Conservation (phyloP, 2,888 invertebrate species). For the Caenorhabditis sp. region DNA sequence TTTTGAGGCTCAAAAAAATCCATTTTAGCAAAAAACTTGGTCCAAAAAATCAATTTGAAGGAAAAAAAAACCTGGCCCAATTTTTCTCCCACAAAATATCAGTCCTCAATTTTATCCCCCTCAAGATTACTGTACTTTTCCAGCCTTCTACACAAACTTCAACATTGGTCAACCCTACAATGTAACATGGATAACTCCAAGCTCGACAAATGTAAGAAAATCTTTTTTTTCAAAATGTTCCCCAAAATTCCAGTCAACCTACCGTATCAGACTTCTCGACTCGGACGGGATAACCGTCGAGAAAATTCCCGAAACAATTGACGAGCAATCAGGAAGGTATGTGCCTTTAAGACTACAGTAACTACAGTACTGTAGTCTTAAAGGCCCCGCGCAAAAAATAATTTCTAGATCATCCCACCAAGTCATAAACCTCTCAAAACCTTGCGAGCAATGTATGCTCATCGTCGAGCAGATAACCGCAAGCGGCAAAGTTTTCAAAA, state of each 20-base stretch:
- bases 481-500: slow-evolving; percentile 88
- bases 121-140: slow-evolving; percentile 12
- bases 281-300: slow-evolving; percentile 50
- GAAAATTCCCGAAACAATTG: slow-evolving; percentile 33
- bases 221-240: background rate
- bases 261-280: slow-evolving; percentile 54
- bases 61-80: no score
- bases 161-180: slow-evolving; percentile 43
- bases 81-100: no score
- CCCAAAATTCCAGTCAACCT: slow-evolving; percentile 50
- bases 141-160: slow-evolving; percentile 49
- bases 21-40: no score
- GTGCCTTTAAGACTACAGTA: background rate
- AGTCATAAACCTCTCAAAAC: slow-evolving; percentile 4
- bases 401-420: background rate
- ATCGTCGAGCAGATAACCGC: slow-evolving; percentile 84
- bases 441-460: slow-evolving; percentile 78
- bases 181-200: slow-evolving; percentile 30
- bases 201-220: background rate
- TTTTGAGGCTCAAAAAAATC: no score
- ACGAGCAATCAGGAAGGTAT: background rate
- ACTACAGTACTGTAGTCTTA: no score
- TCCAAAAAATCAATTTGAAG: no score
- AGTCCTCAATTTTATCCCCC: no score
- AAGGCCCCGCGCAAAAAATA: no score